Percentiles rank a stretch among this genome's conserved stretches.
These are phyloP conservation scores for Helobdella robusta DNA, from an alignment of 2,888 invertebrate species.

Conservation along the genomic window DNA sequence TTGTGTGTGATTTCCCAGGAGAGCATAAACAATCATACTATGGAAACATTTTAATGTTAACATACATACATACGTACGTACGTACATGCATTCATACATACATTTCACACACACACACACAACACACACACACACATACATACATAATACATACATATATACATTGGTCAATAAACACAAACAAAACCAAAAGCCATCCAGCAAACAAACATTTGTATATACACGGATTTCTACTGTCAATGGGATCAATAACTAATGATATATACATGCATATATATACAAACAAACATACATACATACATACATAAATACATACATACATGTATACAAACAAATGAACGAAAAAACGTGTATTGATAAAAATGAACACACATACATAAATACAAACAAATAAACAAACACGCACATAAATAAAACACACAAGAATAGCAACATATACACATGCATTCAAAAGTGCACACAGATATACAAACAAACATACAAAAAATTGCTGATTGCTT, in stretches of 20 bases:
- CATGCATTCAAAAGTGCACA: not conserved
- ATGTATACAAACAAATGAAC: not conserved
- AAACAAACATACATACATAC: conserved; percentile 23
- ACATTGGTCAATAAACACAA: not conserved
- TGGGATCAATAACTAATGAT: too few relatives aligned
- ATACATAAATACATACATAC: conserved; percentile 22
- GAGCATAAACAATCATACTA: too few relatives aligned
- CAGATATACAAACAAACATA: too few relatives aligned
- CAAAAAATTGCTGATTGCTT: too few relatives aligned
- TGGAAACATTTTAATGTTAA: too few relatives aligned
- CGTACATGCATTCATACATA: too few relatives aligned
- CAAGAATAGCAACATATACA: not conserved
- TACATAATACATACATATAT: not conserved
- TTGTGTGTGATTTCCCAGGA: too few relatives aligned
- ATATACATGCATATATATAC: conserved; percentile 9
- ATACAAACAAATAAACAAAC: not conserved
- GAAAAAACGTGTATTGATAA: not conserved
- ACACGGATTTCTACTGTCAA: too few relatives aligned
- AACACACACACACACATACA: not conserved
- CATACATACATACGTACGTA: too few relatives aligned
- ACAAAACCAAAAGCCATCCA: too few relatives aligned
- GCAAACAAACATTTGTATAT: too few relatives aligned
- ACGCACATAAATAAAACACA: not conserved
- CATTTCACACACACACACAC: conserved; percentile 5
- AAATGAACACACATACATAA: not conserved